phyloP scores from a whole-genome alignment of 2,113 vertebrate genomes.

The Sceloporus tristichus region DNA sequence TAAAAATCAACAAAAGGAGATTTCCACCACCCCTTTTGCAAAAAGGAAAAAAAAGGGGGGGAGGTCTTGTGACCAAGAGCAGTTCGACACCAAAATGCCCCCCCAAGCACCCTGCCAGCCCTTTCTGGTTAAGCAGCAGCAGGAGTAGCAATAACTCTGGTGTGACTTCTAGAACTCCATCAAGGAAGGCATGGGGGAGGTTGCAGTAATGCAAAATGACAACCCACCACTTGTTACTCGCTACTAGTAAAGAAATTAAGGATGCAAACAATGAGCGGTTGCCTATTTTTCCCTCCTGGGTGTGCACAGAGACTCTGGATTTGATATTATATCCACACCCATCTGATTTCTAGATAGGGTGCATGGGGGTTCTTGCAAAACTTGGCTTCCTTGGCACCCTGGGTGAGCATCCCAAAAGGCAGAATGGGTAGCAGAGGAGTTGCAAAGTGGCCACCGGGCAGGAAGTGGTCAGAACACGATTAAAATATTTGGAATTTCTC shows the following conservation, averaged over 20 bases:
- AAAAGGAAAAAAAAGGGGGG: neutral
- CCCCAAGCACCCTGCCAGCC: neutral
- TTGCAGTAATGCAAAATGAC: constrained; percentile 55
- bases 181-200: neutral
- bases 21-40: constrained; percentile 67
- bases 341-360: neutral
- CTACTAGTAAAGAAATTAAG: constrained; percentile 48
- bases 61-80: constrained; percentile 80
- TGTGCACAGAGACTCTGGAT: no score
- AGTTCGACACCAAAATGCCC: constrained; percentile 71
- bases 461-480: neutral
- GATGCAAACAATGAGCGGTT: neutral
- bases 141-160: constrained; percentile 66
- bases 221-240: constrained; percentile 51
- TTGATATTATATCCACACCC: neutral
- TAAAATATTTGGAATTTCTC: no score
- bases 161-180: constrained; percentile 57
- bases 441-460: neutral
- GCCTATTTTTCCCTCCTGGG: no score
- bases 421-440: no score
- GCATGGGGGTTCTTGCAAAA: no score
- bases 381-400: no score
- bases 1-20: constrained; percentile 78
- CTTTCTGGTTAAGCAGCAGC: constrained; percentile 76
- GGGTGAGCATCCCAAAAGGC: neutral